phyloP scores from a whole-genome alignment of 2,797 vertebrate species.

The Coreius guichenoti region DNA sequence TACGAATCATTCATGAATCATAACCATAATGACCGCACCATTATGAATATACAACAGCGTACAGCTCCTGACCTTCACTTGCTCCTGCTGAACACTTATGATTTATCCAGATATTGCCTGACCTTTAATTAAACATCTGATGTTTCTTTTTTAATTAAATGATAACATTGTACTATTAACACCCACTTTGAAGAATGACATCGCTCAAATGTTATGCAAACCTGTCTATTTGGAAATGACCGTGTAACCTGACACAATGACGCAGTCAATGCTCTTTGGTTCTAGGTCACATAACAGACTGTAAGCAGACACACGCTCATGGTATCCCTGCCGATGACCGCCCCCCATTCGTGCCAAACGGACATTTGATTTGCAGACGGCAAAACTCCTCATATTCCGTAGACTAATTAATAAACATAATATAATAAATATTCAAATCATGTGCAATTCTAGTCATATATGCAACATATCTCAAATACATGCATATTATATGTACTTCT shows the following conservation, averaged over 20 bases:
- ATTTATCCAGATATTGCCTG: background rate
- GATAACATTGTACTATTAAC: background rate
- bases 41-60: background rate
- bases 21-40: background rate
- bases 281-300: slow-evolving; percentile 27
- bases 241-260: slow-evolving; percentile 25
- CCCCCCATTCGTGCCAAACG: background rate
- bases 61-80: slow-evolving; percentile 2
- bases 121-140: slow-evolving; percentile 1
- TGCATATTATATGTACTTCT: background rate
- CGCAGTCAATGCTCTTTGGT: slow-evolving; percentile 20
- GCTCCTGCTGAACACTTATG: background rate
- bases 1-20: background rate
- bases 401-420: slow-evolving; percentile 8
- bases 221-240: slow-evolving; percentile 26
- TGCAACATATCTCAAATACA: background rate
- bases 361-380: background rate
- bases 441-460: background rate
- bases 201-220: slow-evolving; percentile 10
- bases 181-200: background rate
- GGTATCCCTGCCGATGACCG: background rate
- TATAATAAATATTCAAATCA: background rate
- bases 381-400: background rate
- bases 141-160: background rate
- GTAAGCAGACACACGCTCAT: slow-evolving; percentile 23